Evolutionary conservation across 1,140 invertebrate species (phyloP), one percentile per base, ranked within the genome.

Genomic region (Batillaria attramentaria): DNA sequence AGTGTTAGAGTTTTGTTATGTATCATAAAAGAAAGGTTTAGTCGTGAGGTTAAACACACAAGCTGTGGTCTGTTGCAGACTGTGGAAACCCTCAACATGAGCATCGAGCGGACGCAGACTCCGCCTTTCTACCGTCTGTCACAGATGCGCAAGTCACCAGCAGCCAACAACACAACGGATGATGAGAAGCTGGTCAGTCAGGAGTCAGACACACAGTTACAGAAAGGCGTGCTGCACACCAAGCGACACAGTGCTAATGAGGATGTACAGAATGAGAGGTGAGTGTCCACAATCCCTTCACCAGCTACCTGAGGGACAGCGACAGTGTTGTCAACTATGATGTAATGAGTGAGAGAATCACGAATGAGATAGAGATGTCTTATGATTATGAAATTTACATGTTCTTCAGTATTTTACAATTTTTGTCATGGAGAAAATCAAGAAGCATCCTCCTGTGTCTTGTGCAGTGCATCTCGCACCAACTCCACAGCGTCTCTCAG

Each of bases 101-200:
- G 97, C 75, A 98, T 99, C 83, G 98, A 99, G 89, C 92, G 97
- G 68, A 99, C 97, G 0, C 97, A 99, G 93, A 98, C 98, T 0
- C 97, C 98, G 39, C 98, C 98, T 0, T 99, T 98, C 91, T 99
- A 98, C 91, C 93, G 98, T 37, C 93, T 99, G 77, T 97, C 96
- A 0, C 95, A 95, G n/a, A 79, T 86, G 62, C 84, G 85, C 65
- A 87, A 87, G 46, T 68, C 81, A 31, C 80, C 83, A 18, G 68
- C 79, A 24, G 62, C 73, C 42, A 60, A 79, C 6, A 87, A 86
- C 66, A 87, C 87, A 1, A 87, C 87, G 20, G 88, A 88, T 62
- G 88, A 89, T 81, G 86, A 90, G 78, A 89, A 87, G 78, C 76
- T 85, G 20, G 83, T 84, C 18, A 78, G 83, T 60, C 85, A 83